Evolutionary conservation across 2,113 vertebrate species (phyloP).

Genomic region (Indicator maculatus): DNA sequence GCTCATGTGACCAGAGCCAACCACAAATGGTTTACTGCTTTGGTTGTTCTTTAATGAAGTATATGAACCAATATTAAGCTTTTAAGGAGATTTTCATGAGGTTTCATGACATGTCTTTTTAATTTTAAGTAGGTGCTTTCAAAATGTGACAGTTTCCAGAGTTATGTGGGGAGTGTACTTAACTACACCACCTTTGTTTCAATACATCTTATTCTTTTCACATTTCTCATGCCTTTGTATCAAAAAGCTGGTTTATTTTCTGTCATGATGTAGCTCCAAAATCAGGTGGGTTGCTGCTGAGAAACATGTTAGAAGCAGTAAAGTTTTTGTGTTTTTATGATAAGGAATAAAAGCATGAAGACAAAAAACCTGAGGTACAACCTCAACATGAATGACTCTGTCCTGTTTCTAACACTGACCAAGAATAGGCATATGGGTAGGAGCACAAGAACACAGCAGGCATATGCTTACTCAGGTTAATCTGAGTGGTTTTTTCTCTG

Average conservation of each 20-base stretch:
- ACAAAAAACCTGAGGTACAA: background rate
- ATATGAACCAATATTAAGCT: background rate
- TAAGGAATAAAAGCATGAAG: background rate
- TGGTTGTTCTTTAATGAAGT: conserved; percentile 4
- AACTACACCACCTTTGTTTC: background rate
- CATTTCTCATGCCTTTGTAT: background rate
- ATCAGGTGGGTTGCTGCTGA: background rate
- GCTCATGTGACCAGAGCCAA: background rate
- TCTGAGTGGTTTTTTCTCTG: background rate
- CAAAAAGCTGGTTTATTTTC: background rate
- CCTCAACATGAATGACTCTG: background rate
- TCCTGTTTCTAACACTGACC: background rate
- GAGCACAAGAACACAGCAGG: background rate
- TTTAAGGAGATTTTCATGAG: conserved; percentile 5
- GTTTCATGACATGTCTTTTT: background rate
- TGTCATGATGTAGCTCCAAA: background rate
- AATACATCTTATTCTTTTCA: background rate
- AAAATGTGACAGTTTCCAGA: background rate
- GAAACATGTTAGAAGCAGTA: background rate
- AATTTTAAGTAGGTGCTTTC: background rate
- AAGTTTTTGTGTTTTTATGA: background rate
- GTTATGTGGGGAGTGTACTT: accelerated
- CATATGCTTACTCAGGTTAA: background rate
- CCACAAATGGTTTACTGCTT: conserved; percentile 10
- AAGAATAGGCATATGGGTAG: background rate